phyloP scores from a whole-genome alignment of 1,140 invertebrate genomes.

The Eueides isabella region DNA sequence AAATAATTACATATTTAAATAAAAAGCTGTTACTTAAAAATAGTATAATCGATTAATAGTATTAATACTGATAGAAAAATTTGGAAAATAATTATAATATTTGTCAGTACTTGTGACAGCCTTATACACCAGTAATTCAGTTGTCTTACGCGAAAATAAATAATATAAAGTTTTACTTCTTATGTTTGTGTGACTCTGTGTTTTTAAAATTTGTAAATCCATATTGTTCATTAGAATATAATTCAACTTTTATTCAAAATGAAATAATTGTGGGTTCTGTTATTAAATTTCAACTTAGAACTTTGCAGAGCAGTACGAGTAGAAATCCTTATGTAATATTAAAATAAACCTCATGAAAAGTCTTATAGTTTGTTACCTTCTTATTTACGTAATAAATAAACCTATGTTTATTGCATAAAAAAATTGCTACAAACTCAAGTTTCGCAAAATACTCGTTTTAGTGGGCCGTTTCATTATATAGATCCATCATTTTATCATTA shows the following conservation, averaged over 20 bases:
- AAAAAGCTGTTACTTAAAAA: too few species aligned
- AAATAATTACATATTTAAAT: too few species aligned
- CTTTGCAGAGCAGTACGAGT: neutral
- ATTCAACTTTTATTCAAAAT: neutral
- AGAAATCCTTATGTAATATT: neutral
- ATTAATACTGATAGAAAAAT: too few species aligned
- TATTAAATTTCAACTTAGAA: slow-evolving; percentile 20
- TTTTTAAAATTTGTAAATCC: too few species aligned
- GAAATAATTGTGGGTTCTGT: neutral
- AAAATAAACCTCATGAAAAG: neutral
- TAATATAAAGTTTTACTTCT: too few species aligned
- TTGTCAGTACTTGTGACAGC: neutral
- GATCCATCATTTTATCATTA: too few species aligned
- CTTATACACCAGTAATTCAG: neutral
- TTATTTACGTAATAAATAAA: neutral
- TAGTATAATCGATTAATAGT: too few species aligned
- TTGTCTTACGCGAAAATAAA: neutral
- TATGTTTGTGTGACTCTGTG: too few species aligned
- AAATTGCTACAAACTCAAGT: too few species aligned
- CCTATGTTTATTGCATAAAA: too few species aligned
- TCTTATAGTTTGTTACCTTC: neutral
- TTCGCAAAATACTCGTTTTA: neutral
- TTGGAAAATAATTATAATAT: neutral
- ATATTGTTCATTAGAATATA: too few species aligned
- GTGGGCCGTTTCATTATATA: slow-evolving; percentile 8